A percentile compares a stretch with the other conserved stretches of the same genome.
Evolutionary conservation across 2,113 vertebrate species (phyloP).

Genomic region (Ictalurus punctatus): DNA sequence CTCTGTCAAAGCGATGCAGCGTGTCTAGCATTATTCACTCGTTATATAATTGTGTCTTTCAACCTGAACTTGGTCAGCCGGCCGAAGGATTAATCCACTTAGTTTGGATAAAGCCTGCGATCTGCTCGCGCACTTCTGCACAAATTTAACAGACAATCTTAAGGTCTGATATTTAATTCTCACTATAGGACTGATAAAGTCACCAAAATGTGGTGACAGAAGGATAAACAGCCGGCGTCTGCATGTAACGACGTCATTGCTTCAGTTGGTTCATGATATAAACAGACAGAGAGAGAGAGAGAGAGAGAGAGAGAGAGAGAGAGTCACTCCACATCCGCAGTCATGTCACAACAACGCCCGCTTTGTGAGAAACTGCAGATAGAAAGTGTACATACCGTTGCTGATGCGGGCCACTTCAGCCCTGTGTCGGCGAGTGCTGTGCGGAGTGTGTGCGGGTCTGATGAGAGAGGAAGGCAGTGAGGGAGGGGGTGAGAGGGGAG

Average conservation of each 20-base stretch:
- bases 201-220: slow-evolving; percentile 41
- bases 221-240: slow-evolving; percentile 36
- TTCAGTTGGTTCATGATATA: neutral
- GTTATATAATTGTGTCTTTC: neutral
- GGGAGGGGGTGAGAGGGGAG: slow-evolving; percentile 30
- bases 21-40: neutral
- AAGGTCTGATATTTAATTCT: slow-evolving; percentile 35
- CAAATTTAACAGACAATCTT: slow-evolving; percentile 29
- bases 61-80: neutral
- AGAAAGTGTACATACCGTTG: slow-evolving; percentile 53
- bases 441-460: slow-evolving; percentile 28
- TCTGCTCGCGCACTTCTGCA: neutral
- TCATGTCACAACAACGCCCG: neutral
- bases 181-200: neutral
- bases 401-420: slow-evolving; percentile 45
- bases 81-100: slow-evolving; percentile 39
- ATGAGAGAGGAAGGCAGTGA: slow-evolving; percentile 1
- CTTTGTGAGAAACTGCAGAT: neutral
- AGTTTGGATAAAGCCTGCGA: slow-evolving; percentile 44
- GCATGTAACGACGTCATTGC: slow-evolving; percentile 20
- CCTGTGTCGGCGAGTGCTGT: slow-evolving; percentile 19
- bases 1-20: neutral
- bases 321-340: neutral
- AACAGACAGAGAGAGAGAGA: neutral
- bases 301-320: neutral